Evolutionary conservation across 64 coral and sea anemone species (phyloP), one percentile per base, ranked within the genome.

Genomic region (Porites australiensis): DNA sequence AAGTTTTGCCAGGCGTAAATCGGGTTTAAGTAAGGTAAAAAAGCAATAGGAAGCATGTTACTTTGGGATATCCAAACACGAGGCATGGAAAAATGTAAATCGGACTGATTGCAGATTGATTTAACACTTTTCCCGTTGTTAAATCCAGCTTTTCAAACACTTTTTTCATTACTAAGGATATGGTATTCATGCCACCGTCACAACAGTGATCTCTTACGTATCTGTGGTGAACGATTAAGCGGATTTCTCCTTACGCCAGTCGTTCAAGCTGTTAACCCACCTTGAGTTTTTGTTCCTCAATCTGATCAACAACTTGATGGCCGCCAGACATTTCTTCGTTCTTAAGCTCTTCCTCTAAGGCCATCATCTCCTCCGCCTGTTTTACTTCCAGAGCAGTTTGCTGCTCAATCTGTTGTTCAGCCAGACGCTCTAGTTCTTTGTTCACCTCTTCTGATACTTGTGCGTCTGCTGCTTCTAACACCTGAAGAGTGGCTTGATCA

Each of bases 201-300:
- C 27, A 37, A 37, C 27, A 37, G 27, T 37, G 0, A 37, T 37
- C 27, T 37, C 27, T 37, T 37, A 0, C 27, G 27, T 37, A 37
- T 37, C 27, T 37, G 27, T 37, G 0, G 27, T 37, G 27, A 37
- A 37, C 27, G 27, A 37, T 37, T 37, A 37, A 37, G 27, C 27
- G 27, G 27, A 37, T 37, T 37, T 37, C 27, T 37, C 27, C 27
- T n/a, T 27, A 70, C 18, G 8, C 23, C 70, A 64, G 48, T 64
- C 23, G 43, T 64, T 18, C 13, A 50, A 21, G 53, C 7, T 15
- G 51, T 27, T n/a, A 48, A 15, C 50, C 44, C 4, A 95, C 96
- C 96, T 98, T 98, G 69, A 87, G 52, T 75, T 98, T 98, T 88
- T 98, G 94, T 23, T 95, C 79, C 4, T 98, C 87, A 21, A 98